phyloP scores from a whole-genome alignment of 2,797 vertebrate species.

The Nothura maculosa region DNA sequence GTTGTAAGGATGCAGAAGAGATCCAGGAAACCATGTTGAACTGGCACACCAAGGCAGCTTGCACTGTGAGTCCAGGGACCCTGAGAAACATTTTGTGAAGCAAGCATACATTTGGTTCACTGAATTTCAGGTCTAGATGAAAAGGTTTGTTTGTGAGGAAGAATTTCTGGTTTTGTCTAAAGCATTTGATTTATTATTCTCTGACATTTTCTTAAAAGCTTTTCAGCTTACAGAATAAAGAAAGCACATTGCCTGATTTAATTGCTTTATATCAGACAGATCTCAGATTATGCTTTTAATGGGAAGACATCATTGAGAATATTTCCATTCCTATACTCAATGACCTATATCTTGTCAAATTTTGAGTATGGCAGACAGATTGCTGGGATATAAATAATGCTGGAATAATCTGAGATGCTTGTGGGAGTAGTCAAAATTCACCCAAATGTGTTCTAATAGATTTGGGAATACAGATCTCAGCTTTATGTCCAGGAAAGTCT shows the following conservation, averaged over 20 bases:
- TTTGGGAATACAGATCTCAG: background rate
- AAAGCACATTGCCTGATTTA: background rate
- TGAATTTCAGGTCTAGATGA: background rate
- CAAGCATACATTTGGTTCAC: background rate
- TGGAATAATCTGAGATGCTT: background rate
- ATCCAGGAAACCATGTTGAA: background rate
- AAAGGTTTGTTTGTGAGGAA: background rate
- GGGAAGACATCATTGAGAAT: background rate
- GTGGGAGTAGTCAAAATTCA: background rate
- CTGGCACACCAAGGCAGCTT: background rate
- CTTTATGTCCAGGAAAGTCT: background rate
- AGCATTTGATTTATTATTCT: background rate
- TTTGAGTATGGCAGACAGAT: background rate
- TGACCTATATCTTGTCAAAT: background rate
- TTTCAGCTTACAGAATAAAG: background rate
- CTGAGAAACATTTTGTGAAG: background rate
- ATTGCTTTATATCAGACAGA: background rate
- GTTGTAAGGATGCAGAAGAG: background rate
- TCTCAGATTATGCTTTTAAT: background rate
- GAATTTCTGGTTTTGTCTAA: background rate
- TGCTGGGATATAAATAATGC: background rate
- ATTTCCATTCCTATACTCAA: background rate
- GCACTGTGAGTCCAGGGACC: background rate
- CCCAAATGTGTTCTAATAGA: background rate
- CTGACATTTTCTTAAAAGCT: constrained; percentile 22